These are phyloP conservation scores for Morpho achilles DNA, from an alignment of 2,888 invertebrate genomes.

Conservation along the genomic window DNA sequence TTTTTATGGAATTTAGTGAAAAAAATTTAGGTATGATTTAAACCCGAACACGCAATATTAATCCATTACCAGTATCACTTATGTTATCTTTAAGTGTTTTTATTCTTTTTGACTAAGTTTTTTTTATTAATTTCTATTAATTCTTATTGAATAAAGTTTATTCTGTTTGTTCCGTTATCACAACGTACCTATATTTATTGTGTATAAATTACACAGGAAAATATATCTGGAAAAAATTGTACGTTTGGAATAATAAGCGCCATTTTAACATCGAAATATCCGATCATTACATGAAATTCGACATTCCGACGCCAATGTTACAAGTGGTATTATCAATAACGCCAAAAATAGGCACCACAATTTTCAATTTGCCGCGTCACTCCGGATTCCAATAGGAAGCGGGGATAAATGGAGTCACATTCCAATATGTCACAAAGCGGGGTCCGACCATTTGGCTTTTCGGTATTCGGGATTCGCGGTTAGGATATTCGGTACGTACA, in stretches of 20 bases:
- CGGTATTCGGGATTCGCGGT: conserved; percentile 59
- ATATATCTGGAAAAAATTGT: conserved; percentile 12
- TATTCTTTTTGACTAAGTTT: too few species aligned
- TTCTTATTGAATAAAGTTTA: too few species aligned
- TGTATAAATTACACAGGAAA: background rate
- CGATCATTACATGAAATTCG: conserved; percentile 36
- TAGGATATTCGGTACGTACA: conserved; percentile 48
- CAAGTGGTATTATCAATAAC: conserved; percentile 70
- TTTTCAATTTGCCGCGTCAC: conserved; percentile 78
- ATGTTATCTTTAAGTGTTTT: too few species aligned
- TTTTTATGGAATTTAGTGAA: too few species aligned
- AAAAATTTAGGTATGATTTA: too few species aligned
- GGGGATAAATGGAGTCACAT: conserved; percentile 78
- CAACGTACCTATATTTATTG: too few species aligned
- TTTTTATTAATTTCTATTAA: too few species aligned
- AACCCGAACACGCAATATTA: too few species aligned
- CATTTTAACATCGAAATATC: conserved; percentile 30
- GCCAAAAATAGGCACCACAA: conserved; percentile 73
- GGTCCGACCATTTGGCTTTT: conserved; percentile 67
- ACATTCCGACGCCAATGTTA: conserved; percentile 39
- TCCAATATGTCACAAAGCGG: conserved; percentile 76
- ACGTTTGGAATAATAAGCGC: conserved; percentile 23
- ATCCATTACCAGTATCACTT: too few species aligned
- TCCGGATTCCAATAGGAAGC: conserved; percentile 79
- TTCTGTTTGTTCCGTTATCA: too few species aligned